A percentile compares a stretch with the other conserved stretches of the same genome.
These are phyloP conservation scores for Epirrita christyi DNA, from an alignment of 2,888 invertebrate genomes.

Conservation along the genomic window DNA sequence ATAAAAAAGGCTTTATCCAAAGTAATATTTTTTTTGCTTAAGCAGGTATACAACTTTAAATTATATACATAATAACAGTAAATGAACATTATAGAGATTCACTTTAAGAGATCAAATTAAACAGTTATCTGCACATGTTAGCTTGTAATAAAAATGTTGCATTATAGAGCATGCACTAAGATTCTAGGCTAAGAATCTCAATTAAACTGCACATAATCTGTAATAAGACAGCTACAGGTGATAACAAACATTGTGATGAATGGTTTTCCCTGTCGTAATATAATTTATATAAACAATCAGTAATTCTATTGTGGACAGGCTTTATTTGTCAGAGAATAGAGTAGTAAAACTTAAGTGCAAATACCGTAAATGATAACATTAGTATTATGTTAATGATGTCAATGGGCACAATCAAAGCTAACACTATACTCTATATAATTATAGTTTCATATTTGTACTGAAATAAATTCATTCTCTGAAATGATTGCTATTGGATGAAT, in stretches of 20 bases:
- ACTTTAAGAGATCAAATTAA: too few species aligned
- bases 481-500: too few species aligned
- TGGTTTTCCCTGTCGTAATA: slow-evolving; percentile 33
- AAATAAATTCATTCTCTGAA: background rate
- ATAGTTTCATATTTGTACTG: slow-evolving; percentile 8
- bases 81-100: too few species aligned
- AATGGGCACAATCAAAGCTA: slow-evolving; percentile 29
- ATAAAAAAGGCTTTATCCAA: too few species aligned
- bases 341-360: slow-evolving; percentile 31
- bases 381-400: slow-evolving; percentile 14
- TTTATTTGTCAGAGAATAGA: slow-evolving; percentile 32
- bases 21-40: too few species aligned
- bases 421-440: slow-evolving; percentile 6
- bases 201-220: slow-evolving; percentile 1
- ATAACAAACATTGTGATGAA: slow-evolving; percentile 5
- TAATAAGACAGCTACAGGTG: background rate
- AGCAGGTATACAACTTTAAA: too few species aligned
- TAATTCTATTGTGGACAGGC: slow-evolving; percentile 24
- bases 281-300: slow-evolving; percentile 22
- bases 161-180: too few species aligned
- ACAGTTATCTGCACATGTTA: too few species aligned
- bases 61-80: too few species aligned
- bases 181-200: background rate
- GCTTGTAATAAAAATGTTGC: too few species aligned
- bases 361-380: slow-evolving; percentile 27